Evolutionary conservation across 1,140 invertebrate genomes (phyloP), one percentile per base, ranked within the genome.

Genomic region (Pogonomyrmex californicus): DNA sequence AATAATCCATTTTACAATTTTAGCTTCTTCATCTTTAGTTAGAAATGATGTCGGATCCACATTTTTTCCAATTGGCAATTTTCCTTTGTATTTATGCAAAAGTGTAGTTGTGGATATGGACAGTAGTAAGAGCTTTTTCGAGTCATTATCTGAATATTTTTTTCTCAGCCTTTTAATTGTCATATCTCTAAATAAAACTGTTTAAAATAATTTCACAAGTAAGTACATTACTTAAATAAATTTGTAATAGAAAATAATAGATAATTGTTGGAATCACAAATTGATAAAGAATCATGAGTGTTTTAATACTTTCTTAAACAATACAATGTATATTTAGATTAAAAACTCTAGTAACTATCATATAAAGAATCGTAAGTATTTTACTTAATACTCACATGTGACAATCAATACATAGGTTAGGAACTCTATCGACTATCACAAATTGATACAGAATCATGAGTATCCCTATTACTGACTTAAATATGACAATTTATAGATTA

Each of bases 1-100:
- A 60, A 91, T 70, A 36, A 93, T 83, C 93, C 93, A 94, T 56
- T 88, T 85, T 9, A 62, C 58, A 33, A 62, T 0, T 62, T 62
- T 10, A 62, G 58, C 58, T 62, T 62, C 3, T 10, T 62, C 30
- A 12, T 62, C 7, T 12, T 33, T 62, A 62, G 30, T 62, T 62
- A 33, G 2, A 62, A 33, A 12, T 62, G 30, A 9, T 62, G 30
- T 1, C 12, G 58, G 58, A 10, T 10, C 9, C 17, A 54, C 3
- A 62, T 62, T 33, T 33, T 62, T 62, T 36, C 30, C 58, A 33
- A 62, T 33, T 10, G 10, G 58, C 30, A 62, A 10, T 62, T 62
- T 62, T 4, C 60, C 60, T 3, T 12, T 62, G 3, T 62, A 62
- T 33, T 62, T 62, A 62, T 62, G 33, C 0, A 62, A 62, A 12